Base-by-base conservation (phyloP, 2,888 invertebrate species). In the Luperina nickerlii region DNA sequence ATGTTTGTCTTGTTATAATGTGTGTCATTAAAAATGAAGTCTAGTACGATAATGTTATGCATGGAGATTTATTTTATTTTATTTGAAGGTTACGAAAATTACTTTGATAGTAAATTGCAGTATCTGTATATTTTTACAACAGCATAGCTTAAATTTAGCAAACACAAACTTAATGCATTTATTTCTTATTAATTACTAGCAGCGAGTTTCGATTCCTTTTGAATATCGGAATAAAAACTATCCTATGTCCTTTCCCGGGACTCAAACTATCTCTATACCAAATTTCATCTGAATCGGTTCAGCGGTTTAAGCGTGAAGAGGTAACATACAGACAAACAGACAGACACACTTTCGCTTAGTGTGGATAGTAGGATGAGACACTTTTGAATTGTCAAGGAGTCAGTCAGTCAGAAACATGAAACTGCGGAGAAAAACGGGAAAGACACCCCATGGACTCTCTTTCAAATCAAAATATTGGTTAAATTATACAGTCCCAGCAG, bases 21-120 rank as follows among this genome's bases (percentile, higher is more conserved):
- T 38, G 4, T 66, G 74, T n/a, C 81, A 87, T 87, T 85, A 57
- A 78, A 74, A 74, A 78, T n/a, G 71, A 67, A 63, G 69, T 57
- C 65, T 62, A 18, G 24, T 66, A 69, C 1, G 42, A 15, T 32
- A 69, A n/a, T 62, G 7, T 27, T 24, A 18, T 45, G 8, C 2
- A 45, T 67, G 11, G 24, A n/a, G 15, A 38, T 57, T 71, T 60
- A 60, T 65, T 38, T 65, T 65, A 32, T 65, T 54, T 9, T 24
- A 57, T 24, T 60, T n/a, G 57, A 60, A 5, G n/a, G 5, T 60
- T 60, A 60, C 0, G n/a, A 11, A 1, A 11, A 5, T 60, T n/a
- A n/a, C n/a, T 57, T 60, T 4, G 4, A n/a, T n/a, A 60, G 11
- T 57, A 60, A 60, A n/a, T 11, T 60, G 57, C n/a, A n/a, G 11